phyloP scores from a whole-genome alignment of 2,113 vertebrate species.

The Marcusenius ussheri region DNA sequence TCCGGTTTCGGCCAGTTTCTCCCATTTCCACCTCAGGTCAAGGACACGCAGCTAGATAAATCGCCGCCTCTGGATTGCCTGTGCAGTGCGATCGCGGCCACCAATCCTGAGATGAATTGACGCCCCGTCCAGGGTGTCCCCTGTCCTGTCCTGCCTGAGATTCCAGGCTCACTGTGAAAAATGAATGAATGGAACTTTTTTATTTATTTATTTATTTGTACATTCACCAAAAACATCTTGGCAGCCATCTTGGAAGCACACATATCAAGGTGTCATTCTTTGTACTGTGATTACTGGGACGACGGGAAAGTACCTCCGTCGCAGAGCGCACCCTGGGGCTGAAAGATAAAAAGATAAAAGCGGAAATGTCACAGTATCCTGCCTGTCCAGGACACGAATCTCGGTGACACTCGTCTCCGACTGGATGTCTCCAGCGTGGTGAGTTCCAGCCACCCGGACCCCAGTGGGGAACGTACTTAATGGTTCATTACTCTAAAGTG shows the following conservation, averaged over 20 bases:
- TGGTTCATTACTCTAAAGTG: conserved; percentile 39
- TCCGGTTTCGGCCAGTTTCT: not conserved
- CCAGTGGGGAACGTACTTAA: conserved; percentile 26
- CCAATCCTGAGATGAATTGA: not conserved
- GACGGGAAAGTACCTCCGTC: conserved; percentile 7
- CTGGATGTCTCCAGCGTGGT: conserved; percentile 30
- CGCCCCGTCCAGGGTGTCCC: not conserved
- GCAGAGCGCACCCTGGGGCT: conserved; percentile 16
- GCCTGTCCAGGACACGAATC: conserved; percentile 24
- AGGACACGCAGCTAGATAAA: not conserved
- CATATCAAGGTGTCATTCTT: not conserved
- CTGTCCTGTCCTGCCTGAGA: not conserved
- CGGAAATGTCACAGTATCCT: conserved; percentile 23
- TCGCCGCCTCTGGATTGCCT: not conserved
- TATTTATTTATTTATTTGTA: not conserved
- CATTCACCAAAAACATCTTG: not conserved
- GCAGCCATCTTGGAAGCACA: not conserved
- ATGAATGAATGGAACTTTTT: not conserved
- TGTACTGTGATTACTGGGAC: conserved; percentile 23
- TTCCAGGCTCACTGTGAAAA: not conserved
- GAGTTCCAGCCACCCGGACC: conserved; percentile 17
- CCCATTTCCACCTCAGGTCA: not conserved
- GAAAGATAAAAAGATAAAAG: conserved; percentile 24
- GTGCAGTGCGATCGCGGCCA: not conserved
- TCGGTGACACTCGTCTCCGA: conserved; percentile 29